Evolutionary conservation across 2,888 invertebrate species (phyloP), one percentile per base, ranked within the genome.

Genomic region (Ochropacha duplaris): DNA sequence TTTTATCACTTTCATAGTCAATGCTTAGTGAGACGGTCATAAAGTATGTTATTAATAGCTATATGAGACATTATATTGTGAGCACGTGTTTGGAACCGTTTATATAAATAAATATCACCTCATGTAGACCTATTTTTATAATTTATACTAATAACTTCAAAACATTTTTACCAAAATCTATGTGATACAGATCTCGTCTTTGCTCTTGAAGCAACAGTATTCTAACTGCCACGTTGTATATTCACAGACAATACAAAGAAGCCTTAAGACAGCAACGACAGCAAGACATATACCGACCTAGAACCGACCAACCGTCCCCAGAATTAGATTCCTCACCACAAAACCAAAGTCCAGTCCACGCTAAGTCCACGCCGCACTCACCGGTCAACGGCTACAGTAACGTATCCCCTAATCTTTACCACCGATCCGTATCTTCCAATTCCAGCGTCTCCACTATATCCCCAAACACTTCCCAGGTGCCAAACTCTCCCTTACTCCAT

Each of bases 171-270:
- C 9, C 2, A 12, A 11, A 28, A 51, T 51, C 50, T 51, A 51
- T 51, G 50, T 51, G 50, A 50, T 50, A 50, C 24, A 34, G 31
- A 36, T 22, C 34, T 36, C 39, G 22, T 56, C 50, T 26, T 16
- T 51, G 44, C 9, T 28, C 22, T 69, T 56, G 57, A 55, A 65
- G 28, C 50, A 56, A 60, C 57, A 60, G 49, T 57, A 22, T 56
- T 57, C 54, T 59, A 36, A 65, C 63, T 16, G 57, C 5, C 2
- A 31, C n/a, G 19, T n/a, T 57, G 56, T 51, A 49, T 39, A 57
- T 62, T 94, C 92, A 6, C 90, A 95, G 97, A 89, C 97, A 97
- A 93, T 97, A 97, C 92, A 97, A 97, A 93, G 97, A 97, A 94
- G 97, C 97, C 59, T 87, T 97, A 81, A 96, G 96, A 86, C 96